Base-by-base conservation (phyloP, 2,113 vertebrate genomes). In the Sialia sialis region DNA sequence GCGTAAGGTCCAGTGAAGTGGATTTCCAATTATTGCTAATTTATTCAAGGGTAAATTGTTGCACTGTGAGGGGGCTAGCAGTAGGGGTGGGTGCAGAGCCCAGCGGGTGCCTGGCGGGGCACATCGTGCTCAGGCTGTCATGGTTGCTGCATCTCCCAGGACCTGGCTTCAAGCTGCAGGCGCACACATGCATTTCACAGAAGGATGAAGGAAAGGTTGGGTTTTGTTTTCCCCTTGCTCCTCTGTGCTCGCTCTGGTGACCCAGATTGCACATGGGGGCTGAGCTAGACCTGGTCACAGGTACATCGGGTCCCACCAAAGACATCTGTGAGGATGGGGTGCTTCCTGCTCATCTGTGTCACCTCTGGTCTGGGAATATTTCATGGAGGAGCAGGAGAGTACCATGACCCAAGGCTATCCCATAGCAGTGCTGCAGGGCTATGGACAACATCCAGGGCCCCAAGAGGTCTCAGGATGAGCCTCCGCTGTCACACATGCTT, bases 21-120 rank as follows among this genome's bases (percentile, higher is more conserved):
- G 63, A 90, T 97, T 97, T 95, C 96, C 94, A 95, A 48, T 97
- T 94, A 96, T 95, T 96, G 93, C 96, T 96, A 95, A 95, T 96
- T 95, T 97, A 95, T 97, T 91, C 96, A 90, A 87, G 93, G 87
- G 78, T 95, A 97, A 94, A 96, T 96, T 85, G 95, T 95, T 91
- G 89, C 95, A 67, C 96, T 93, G 94, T 0, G 2, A 95, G 95
- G 84, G 92, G 93, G 87, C 91, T 55, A 92, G 93, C 91, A 77
- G 91, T 93, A 91, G 95, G 94, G 93, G 89, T 94, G 84, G 91
- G 87, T 96, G 94, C 94, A 78, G 89, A 93, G 83, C 95, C 64
- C 94, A 89, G 89, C 81, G 1, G 94, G 89, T 0, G 7, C 91
- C 73, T 26, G 8, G 73, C 10, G 0, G 84, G 75, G 38, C 66